Evolutionary conservation across 2,888 invertebrate species (phyloP).

Genomic region (Fissipunctia ypsillon): DNA sequence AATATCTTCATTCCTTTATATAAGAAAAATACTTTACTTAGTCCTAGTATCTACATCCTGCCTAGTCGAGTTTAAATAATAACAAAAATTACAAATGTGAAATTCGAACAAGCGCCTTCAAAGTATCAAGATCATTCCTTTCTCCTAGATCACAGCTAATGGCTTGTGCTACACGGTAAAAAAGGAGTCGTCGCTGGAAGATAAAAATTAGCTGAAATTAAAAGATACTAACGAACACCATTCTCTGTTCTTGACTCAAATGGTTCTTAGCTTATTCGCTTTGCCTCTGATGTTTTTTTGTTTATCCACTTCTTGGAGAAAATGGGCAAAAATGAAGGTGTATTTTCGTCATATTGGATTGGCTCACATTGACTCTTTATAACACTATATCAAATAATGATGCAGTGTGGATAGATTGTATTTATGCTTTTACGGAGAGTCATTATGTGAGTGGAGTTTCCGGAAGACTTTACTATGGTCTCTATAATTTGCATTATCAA

Average conservation of each 20-base stretch:
- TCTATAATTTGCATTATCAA: neutral
- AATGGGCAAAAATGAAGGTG: neutral
- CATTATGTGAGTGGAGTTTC: no score
- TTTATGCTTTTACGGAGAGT: neutral
- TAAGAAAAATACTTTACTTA: neutral
- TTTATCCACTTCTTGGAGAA: slow-evolving; percentile 17
- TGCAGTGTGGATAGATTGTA: neutral
- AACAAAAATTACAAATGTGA: neutral
- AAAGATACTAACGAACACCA: slow-evolving; percentile 90
- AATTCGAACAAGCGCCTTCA: neutral
- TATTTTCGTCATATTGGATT: neutral
- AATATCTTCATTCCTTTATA: no score
- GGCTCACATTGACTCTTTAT: neutral
- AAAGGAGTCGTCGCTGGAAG: slow-evolving; percentile 84
- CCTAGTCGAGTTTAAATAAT: neutral
- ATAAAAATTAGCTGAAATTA: slow-evolving; percentile 91
- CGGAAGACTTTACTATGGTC: no score
- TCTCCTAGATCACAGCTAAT: slow-evolving; percentile 79
- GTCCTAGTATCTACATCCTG: neutral
- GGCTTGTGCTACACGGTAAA: slow-evolving; percentile 86
- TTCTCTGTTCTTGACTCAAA: slow-evolving; percentile 75
- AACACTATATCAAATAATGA: neutral
- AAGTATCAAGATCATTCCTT: slow-evolving; percentile 77
- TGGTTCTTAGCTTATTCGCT: slow-evolving; percentile 65
- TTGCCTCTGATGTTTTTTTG: slow-evolving; percentile 49